Evolutionary conservation across 2,888 invertebrate genomes (phyloP), one percentile per base, ranked within the genome.

Genomic region (Zygothrica quintamaculata): DNA sequence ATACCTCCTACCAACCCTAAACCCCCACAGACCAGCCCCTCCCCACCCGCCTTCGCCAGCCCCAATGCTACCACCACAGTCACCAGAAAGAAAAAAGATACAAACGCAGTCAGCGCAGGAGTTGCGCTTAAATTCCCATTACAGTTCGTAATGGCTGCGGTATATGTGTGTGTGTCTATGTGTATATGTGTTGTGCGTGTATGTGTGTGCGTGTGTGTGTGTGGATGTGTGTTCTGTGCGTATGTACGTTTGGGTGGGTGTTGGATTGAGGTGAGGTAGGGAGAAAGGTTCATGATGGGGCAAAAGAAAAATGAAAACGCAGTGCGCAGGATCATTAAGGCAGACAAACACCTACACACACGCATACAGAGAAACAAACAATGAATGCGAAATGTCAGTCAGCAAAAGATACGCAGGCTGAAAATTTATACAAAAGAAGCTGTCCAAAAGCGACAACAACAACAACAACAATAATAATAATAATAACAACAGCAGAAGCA

Each of bases 251-350:
- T 50, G 59, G 33, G 26, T 64, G 62, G 15, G 60, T 67, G 73
- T 57, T 18, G 34, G 3, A 3, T 18, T 9, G 11, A 16, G 11
- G 39, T 48, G 42, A 18, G 9, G 12, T 18, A 31, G 58, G 33
- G 36, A n/a, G 29, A 5, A 2, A 29, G 18, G 18, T 22, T 22
- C 18, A 29, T 29, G 29, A 9, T 29, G 29, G 43, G 42, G 65
- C 65, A 67, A 73, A 78, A 69, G 73, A 77, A 87, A 87, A 75
- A 86, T 67, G 84, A 79, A 78, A 74, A 84, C 87, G 82, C 78
- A 80, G 75, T 88, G 88, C 88, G 88, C 88, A 88, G 89, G 88
- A 88, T 88, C 88, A 78, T 78, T 76, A 86, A 73, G 70, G 79
- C 77, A 70, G 71, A 71, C 68, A 55, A 68, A 70, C 58, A 57